Percentiles rank a stretch among this genome's conserved stretches.
phyloP scores from a whole-genome alignment of 2,797 vertebrate genomes.

The Microchirus variegatus region DNA sequence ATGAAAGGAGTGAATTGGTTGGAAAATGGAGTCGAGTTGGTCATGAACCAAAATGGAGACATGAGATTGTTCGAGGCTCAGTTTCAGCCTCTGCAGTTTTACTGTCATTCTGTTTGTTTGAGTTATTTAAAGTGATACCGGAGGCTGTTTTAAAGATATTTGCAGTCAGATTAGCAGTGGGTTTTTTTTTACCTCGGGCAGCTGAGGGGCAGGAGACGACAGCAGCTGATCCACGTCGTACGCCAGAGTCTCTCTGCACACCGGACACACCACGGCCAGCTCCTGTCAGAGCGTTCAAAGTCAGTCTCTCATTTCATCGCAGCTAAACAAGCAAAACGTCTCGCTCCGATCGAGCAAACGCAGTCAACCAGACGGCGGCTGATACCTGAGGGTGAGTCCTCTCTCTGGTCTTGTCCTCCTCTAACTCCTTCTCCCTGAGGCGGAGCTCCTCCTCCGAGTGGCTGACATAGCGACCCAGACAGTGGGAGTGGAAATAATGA shows the following conservation, averaged over 20 bases:
- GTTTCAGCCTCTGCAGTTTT: not conserved
- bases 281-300: slow-evolving; percentile 70
- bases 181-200: slow-evolving; percentile 84
- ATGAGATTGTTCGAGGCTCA: no score
- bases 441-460: slow-evolving; percentile 89
- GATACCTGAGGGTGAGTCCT: slow-evolving; percentile 55
- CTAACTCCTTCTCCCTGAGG: slow-evolving; percentile 82
- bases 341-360: no score
- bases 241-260: slow-evolving; percentile 89
- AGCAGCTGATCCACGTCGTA: slow-evolving; percentile 86
- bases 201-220: slow-evolving; percentile 84
- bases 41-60: no score
- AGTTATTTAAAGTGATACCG: no score
- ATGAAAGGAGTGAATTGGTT: no score
- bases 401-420: slow-evolving; percentile 82
- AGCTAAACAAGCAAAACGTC: no score
- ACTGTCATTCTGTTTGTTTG: not conserved
- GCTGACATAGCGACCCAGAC: slow-evolving; percentile 89
- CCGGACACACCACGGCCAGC: slow-evolving; percentile 89
- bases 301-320: no score
- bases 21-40: no score
- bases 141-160: no score
- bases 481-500: slow-evolving; percentile 96
- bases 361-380: rapidly evolving
- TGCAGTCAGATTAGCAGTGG: not conserved